Percentiles rank a stretch among this genome's conserved stretches.
These are phyloP conservation scores for Lasius platythorax DNA, from an alignment of 2,888 invertebrate species.

Conservation along the genomic window DNA sequence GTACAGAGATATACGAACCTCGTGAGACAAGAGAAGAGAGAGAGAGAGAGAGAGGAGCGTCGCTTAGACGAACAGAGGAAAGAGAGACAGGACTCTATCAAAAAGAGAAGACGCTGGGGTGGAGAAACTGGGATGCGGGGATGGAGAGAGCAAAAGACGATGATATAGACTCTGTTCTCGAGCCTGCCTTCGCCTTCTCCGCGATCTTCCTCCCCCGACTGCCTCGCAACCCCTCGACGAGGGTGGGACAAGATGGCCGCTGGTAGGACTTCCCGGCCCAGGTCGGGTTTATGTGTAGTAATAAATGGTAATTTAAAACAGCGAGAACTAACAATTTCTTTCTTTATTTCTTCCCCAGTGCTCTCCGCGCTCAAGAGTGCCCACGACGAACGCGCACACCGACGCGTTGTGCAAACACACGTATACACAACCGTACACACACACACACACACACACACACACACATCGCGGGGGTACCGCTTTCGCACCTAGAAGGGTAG, in stretches of 20 bases:
- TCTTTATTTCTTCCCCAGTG: constrained; percentile 83
- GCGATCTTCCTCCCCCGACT: constrained; percentile 20
- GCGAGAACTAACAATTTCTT: constrained; percentile 86
- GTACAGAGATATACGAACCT: constrained; percentile 66
- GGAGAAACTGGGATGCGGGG: constrained; percentile 36
- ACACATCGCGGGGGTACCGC: neutral
- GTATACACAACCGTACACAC: constrained; percentile 28
- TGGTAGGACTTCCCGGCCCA: constrained; percentile 76
- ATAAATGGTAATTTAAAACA: constrained; percentile 86
- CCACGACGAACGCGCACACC: constrained; percentile 58
- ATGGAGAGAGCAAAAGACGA: constrained; percentile 72
- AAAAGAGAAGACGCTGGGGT: constrained; percentile 43
- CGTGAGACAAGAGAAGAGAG: too few species aligned
- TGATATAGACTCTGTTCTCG: constrained; percentile 72
- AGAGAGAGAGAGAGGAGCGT: constrained; percentile 60
- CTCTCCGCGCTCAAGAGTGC: constrained; percentile 60
- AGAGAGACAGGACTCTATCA: constrained; percentile 14
- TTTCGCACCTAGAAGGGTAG: constrained; percentile 68
- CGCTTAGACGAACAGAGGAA: neutral
- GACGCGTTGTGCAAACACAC: constrained; percentile 55
- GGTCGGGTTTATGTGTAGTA: constrained; percentile 85
- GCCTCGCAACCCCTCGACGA: constrained; percentile 26
- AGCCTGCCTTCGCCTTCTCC: constrained; percentile 60
- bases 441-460: too few species aligned
- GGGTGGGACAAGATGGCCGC: constrained; percentile 85